Conservation (phyloP, 23 tunicate species). For the Phallusia fumigata region DNA sequence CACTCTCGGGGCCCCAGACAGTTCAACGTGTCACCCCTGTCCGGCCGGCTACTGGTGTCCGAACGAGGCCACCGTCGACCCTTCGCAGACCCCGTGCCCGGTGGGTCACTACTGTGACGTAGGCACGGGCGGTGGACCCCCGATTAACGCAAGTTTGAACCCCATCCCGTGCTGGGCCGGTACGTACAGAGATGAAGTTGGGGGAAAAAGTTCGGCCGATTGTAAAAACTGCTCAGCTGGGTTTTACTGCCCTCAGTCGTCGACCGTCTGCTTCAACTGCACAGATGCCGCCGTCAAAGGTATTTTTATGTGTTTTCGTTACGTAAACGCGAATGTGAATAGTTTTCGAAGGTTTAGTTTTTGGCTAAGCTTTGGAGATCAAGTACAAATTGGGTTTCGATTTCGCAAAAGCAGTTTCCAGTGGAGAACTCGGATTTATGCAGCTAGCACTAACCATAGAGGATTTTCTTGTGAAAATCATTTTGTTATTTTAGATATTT, state of each 20-base stretch:
- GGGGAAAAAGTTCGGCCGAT: slow-evolving; percentile 35
- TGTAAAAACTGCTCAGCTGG: slow-evolving; percentile 87
- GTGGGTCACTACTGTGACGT: slow-evolving; percentile 92
- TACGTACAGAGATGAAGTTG: slow-evolving; percentile 66
- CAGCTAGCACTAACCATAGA: no score
- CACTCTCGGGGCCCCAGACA: slow-evolving; percentile 42
- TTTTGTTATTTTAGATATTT: no score
- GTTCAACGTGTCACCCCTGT: slow-evolving; percentile 53
- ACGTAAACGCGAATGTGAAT: background rate
- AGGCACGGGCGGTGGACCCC: slow-evolving; percentile 74
- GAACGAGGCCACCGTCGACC: slow-evolving; percentile 68
- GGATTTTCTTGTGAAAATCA: no score
- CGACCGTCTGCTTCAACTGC: slow-evolving; percentile 89
- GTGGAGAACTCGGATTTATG: no score
- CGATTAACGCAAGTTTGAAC: slow-evolving; percentile 39
- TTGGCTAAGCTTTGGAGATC: no score
- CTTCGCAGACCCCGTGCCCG: slow-evolving; percentile 75
- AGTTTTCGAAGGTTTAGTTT: no score
- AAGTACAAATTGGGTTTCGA: no score
- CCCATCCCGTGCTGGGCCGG: slow-evolving; percentile 96
- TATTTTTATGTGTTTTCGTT: background rate
- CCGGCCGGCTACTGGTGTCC: slow-evolving; percentile 95
- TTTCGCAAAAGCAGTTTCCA: no score
- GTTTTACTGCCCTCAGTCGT: slow-evolving; percentile 80
- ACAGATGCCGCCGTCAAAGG: slow-evolving; percentile 89